Base-by-base conservation (phyloP, 1,140 invertebrate species). In the Drosophila azteca region DNA sequence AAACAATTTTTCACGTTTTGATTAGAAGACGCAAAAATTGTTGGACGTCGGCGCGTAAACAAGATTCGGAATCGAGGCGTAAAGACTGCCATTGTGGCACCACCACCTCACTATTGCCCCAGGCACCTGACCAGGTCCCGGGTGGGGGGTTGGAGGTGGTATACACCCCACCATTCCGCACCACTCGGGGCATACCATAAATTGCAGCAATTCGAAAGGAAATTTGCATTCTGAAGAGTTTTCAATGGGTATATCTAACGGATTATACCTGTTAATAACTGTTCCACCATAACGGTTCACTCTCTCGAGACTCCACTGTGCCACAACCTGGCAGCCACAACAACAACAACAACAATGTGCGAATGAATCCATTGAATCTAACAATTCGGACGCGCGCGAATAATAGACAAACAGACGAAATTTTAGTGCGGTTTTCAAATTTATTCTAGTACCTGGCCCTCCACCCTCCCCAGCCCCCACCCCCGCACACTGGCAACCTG, bases 11-110 rank as follows among this genome's bases (percentile, higher is more conserved):
- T 54, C 71, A 49, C 61, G 49, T 67, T 79, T 87, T 67, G 63
- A 81, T 81, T 87, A 75, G 82, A 84, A 62, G 78, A 78, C 81
- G 82, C 81, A 85, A 67, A 85, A 73, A 80, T 64, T 83, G 62
- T 83, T 84, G 71, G 80, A 83, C 62, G 70, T 45, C 80, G 65
- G 49, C 73, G 62, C 76, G 80, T 83, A 83, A 83, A 84, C 80
- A 83, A 71, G 77, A 75, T 71, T 61, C 49, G 51, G 52, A 57
- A 72, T 67, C 46, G 65, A 46, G 67, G 51, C 67, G 62, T 60
- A 64, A 54, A 64, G 67, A 69, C 64, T 35, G 65, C 51, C 65
- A 57, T 69, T 39, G 35, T 39, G 35, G 35, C 35, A 39, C 35
- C 35, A 39, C 35, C 35, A 5, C 4, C 24, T 4, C 24, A 5